A percentile compares a stretch with the other conserved stretches of the same genome.
phyloP scores from a whole-genome alignment of 2,888 invertebrate genomes.

The Ophion ventricosus region DNA sequence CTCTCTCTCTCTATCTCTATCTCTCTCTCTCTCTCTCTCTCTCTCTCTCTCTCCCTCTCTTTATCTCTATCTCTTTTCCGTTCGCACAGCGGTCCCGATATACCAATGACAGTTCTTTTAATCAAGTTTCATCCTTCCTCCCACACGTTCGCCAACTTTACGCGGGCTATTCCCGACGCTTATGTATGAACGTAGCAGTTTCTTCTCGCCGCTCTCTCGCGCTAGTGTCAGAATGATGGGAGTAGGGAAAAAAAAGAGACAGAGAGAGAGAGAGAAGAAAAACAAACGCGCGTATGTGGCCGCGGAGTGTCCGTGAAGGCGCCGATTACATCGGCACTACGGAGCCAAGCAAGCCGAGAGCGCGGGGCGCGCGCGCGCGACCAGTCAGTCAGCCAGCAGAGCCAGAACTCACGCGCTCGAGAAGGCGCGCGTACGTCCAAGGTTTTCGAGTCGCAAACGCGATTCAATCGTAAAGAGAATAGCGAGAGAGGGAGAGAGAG shows the following conservation, averaged over 20 bases:
- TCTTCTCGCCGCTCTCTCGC: constrained; percentile 7
- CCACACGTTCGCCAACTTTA: constrained; percentile 24
- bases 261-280: constrained; percentile 34
- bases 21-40: constrained; percentile 32
- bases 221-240: constrained; percentile 41
- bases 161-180: constrained; percentile 40
- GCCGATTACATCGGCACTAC: constrained; percentile 41
- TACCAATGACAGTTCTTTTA: constrained; percentile 56
- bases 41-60: constrained; percentile 29
- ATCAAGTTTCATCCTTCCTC: constrained; percentile 17
- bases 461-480: background rate
- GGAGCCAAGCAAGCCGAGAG: constrained; percentile 24
- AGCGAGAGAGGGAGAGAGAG: constrained; percentile 27
- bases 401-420: constrained; percentile 51
- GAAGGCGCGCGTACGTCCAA: constrained; percentile 43
- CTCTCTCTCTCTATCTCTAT: constrained; percentile 41
- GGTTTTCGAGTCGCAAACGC: constrained; percentile 47
- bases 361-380: constrained; percentile 29
- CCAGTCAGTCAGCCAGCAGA: constrained; percentile 58
- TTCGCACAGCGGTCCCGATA: constrained; percentile 19
- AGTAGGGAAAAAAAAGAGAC: constrained; percentile 13
- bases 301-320: constrained; percentile 44
- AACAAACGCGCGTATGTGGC: constrained; percentile 31
- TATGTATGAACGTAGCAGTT: constrained; percentile 26
- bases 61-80: too few species aligned